Base-by-base conservation (phyloP, 2,888 invertebrate genomes). In the Drosophila austrosaltans region DNA sequence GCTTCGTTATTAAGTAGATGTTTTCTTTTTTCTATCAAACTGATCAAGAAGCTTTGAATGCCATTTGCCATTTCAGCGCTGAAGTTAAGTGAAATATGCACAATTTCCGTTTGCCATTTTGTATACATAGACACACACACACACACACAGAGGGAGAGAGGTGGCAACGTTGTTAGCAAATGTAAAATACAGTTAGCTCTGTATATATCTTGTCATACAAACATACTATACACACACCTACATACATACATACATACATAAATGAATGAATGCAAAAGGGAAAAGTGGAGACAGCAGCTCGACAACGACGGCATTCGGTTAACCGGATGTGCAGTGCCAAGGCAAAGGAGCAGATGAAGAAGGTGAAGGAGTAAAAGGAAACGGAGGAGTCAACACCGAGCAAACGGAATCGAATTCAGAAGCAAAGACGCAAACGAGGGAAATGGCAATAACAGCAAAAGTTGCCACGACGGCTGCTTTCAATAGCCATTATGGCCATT, bases 91-190 rank as follows among this genome's bases (percentile, higher is more conserved):
- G 89, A 89, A 83, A 83, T 83, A 83, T 88, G 75, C 72, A 80
- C 75, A 86, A 86, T 86, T 86, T 82, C 83, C 82, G 89, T 72
- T 86, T 82, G 81, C 87, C 83, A 86, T 80, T 88, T 79, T 58
- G 44, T 54, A 59, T 39, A 25, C 53, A 54, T 66, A 53, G 16
- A 59, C 58, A 58, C 53, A 57, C 48, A 57, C 53, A 57, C 48
- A 57, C 22, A 56, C 7, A 28, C 30, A 56, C 36, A 28, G n/a
- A 28, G 1, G 22, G 20, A 20, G 4, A 36, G 6, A 64, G 73
- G 66, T 72, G 53, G 75, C 53, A 72, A 74, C 61, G 74, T 66
- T 74, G 72, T 72, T 72, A 72, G 72, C 60, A 60, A 59, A 72
- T 81, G 82, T 79, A 73, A 73, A 70, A 72, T 77, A 80, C 75